phyloP scores from a whole-genome alignment of 2,113 vertebrate species.

The Proterorhinus semilunaris region DNA sequence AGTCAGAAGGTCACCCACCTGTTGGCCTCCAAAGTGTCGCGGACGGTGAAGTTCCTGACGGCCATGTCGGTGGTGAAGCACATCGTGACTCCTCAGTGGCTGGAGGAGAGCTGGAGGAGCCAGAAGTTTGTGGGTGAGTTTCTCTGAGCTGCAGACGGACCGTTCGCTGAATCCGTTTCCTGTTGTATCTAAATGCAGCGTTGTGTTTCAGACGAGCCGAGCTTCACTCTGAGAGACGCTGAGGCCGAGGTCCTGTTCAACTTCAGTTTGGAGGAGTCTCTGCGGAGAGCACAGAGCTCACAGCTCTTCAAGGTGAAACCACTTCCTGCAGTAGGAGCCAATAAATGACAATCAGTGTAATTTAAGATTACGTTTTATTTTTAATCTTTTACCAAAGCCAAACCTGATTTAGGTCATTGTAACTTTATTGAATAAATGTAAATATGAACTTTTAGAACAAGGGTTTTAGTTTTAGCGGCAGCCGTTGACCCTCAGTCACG shows the following conservation, averaged over 20 bases:
- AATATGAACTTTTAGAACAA: too few species aligned
- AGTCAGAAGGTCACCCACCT: slow-evolving; percentile 91
- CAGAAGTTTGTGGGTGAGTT: slow-evolving; percentile 83
- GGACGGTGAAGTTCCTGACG: slow-evolving; percentile 95
- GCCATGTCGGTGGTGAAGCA: slow-evolving; percentile 93
- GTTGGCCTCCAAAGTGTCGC: slow-evolving; percentile 89
- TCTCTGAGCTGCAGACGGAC: slow-evolving; percentile 81
- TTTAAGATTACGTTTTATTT: too few species aligned
- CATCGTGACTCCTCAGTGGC: slow-evolving; percentile 92
- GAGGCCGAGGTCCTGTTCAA: slow-evolving; percentile 95
- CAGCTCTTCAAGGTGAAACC: slow-evolving; percentile 87
- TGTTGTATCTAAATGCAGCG: background rate
- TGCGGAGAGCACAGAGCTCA: slow-evolving; percentile 85
- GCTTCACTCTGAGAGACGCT: slow-evolving; percentile 86
- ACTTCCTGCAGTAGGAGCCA: too few species aligned
- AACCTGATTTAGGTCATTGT: too few species aligned
- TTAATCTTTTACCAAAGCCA: too few species aligned
- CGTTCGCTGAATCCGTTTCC: slow-evolving; percentile 37
- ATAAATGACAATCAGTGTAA: too few species aligned
- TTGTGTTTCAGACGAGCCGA: slow-evolving; percentile 84
- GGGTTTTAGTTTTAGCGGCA: too few species aligned
- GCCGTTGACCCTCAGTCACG: too few species aligned
- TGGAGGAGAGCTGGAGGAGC: slow-evolving; percentile 92
- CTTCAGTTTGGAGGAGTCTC: slow-evolving; percentile 93
- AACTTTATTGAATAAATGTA: too few species aligned